Base-by-base conservation (phyloP, 2,888 invertebrate genomes). In the Dolichopus griseipennis region DNA sequence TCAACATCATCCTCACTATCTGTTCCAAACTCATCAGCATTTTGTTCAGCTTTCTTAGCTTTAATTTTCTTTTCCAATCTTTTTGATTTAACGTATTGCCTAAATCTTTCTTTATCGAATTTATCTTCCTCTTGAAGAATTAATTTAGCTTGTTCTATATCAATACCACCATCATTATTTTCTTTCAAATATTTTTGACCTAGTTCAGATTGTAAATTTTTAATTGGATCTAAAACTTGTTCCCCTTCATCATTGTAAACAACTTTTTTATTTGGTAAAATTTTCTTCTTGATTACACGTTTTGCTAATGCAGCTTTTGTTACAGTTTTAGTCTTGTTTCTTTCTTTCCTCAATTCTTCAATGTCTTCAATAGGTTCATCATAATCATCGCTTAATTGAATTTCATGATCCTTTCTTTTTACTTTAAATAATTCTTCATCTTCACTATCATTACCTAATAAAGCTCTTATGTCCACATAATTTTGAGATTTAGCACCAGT, bases 281-380 rank as follows among this genome's bases (percentile, higher is more conserved):
- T 87, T 73, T 93, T 93, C 79, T 95, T 95, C 77, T 91, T 92
- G 9, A 94, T 79, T 67, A 95, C 84, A 81, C 93, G 93, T 78
- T 96, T 97, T 2, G 91, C 97, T 22, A 92, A 76, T 7, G 92
- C 89, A n/a, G 90, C 91, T 83, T 94, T 96, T 21, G 96, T 94
- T 3, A 90, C 73, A 18, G 86, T 84, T 76, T 87, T 86, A 73
- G 83, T 82, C 73, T 84, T 83, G 73, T 83, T 83, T 64, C 82
- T 82, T 66, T 78, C 74, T 68, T 75, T 73, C 76, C 79, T 73
- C n/a, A 78, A 71, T 66, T 73, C 69, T 52, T 74, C 73, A 64
- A 73, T 71, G 68, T 78, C 76, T 72, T 80, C 76, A 66, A 70
- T 66, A 37, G 72, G 71, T 8, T 73, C 70, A 15, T 74, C 72